Conservation (phyloP, 2,888 invertebrate species). For the Therioaphis trifolii region DNA sequence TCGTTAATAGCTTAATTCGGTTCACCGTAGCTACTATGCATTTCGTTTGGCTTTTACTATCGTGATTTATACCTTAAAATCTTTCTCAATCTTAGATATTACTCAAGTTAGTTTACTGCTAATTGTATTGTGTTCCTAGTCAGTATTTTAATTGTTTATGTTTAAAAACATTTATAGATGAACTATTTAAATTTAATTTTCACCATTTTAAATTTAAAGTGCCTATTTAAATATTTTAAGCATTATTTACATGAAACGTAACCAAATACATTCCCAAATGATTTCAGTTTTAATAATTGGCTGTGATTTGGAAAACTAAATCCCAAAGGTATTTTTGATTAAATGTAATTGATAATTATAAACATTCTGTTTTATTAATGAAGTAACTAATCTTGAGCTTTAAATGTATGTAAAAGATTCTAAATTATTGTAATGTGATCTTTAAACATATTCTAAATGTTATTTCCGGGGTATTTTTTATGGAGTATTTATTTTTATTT, state of each 20-base stretch:
- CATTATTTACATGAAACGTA: neutral
- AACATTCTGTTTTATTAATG: conserved; percentile 27
- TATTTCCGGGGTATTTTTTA: conserved; percentile 1
- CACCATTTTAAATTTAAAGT: neutral
- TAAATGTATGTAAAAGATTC: conserved; percentile 14
- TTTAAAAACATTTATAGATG: neutral
- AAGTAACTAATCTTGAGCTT: conserved; percentile 38
- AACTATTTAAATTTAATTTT: conserved; percentile 7
- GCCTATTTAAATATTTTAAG: neutral
- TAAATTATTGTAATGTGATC: conserved; percentile 37
- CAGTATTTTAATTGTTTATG: conserved; percentile 47
- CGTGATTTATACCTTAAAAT: conserved; percentile 1
- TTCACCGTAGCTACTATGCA: conserved; percentile 19
- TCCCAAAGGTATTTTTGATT: conserved; percentile 50
- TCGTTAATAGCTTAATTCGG: conserved; percentile 4
- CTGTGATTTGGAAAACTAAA: conserved; percentile 55
- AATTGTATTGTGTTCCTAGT: conserved; percentile 51
- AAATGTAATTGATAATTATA: neutral
- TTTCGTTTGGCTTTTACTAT: neutral
- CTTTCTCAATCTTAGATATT: neutral
- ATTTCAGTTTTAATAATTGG: conserved; percentile 44
- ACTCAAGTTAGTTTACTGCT: neutral
- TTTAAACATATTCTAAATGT: conserved; percentile 12
- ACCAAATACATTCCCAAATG: conserved; percentile 34
- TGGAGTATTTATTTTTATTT: neutral